phyloP scores from a whole-genome alignment of 1,140 invertebrate species.

The Contarinia nasturtii region DNA sequence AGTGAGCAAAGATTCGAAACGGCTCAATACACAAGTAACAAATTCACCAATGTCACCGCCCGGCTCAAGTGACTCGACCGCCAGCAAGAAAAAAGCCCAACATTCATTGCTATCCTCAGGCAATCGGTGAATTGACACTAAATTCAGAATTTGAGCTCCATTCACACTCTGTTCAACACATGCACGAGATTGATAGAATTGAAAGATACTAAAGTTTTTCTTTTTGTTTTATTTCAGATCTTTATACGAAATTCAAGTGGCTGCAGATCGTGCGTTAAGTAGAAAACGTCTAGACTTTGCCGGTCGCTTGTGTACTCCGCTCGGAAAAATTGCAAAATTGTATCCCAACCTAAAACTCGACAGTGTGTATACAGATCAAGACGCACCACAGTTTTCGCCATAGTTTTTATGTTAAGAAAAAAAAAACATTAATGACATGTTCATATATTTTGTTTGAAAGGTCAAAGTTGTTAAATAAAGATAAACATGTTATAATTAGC shows the following conservation, averaged over 20 bases:
- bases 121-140: not conserved
- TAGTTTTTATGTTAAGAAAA: too few relatives aligned
- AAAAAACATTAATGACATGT: too few relatives aligned
- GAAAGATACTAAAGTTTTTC: not conserved
- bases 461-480: too few relatives aligned
- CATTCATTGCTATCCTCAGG: not conserved
- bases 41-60: constrained; percentile 68
- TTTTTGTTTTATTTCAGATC: constrained; percentile 24
- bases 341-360: constrained; percentile 52
- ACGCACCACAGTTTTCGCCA: too few relatives aligned
- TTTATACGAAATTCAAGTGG: constrained; percentile 44
- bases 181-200: not conserved
- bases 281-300: constrained; percentile 55
- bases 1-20: not conserved
- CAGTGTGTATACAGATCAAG: constrained; percentile 7
- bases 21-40: constrained; percentile 28
- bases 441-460: too few relatives aligned
- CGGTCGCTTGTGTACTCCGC: constrained; percentile 48
- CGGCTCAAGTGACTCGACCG: constrained; percentile 9
- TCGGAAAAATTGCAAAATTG: constrained; percentile 43
- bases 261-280: constrained; percentile 28
- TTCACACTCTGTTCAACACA: constrained; percentile 11
- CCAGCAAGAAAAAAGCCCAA: not conserved
- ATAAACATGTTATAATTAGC: too few relatives aligned
- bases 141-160: constrained; percentile 7